Conservation (phyloP, 2,888 invertebrate genomes). For the Phanerotoma sp. region DNA sequence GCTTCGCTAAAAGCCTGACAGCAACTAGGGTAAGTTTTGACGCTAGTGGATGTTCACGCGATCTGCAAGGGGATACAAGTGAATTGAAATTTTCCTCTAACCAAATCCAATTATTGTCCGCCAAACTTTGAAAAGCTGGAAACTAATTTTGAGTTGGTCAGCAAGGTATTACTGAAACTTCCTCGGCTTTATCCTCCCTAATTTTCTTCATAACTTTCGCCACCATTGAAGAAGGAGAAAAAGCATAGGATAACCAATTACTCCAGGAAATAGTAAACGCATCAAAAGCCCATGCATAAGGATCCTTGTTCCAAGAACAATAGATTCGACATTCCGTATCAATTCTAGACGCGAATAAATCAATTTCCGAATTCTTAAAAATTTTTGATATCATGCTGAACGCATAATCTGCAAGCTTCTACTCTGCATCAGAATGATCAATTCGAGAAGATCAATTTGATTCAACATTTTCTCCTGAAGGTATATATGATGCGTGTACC, state of each 20-base stretch:
- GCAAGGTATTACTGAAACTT: constrained; percentile 38
- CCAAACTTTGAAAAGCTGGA: constrained; percentile 26
- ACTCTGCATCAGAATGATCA: constrained; percentile 12
- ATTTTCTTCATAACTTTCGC: constrained; percentile 20
- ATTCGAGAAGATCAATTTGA: neutral
- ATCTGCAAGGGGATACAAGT: constrained; percentile 30
- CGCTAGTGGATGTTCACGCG: constrained; percentile 32
- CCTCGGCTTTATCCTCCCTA: constrained; percentile 33
- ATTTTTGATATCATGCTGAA: constrained; percentile 2
- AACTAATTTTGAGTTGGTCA: constrained; percentile 39
- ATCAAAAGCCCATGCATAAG: constrained; percentile 1
- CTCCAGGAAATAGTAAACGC: constrained; percentile 18
- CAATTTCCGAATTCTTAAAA: constrained; percentile 18
- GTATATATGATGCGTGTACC: neutral
- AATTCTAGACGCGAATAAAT: constrained; percentile 18
- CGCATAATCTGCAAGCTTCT: constrained; percentile 5
- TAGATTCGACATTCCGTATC: constrained; percentile 20
- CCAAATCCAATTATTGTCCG: neutral
- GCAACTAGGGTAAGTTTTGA: neutral
- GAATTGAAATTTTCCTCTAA: constrained; percentile 24
- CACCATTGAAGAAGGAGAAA: constrained; percentile 21
- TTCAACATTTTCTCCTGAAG: neutral
- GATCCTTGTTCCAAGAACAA: constrained; percentile 2
- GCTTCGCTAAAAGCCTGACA: neutral
- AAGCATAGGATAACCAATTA: constrained; percentile 13